These are phyloP conservation scores for Nyctalus aviator DNA, from an alignment of 2,797 vertebrate genomes.

Conservation along the genomic window DNA sequence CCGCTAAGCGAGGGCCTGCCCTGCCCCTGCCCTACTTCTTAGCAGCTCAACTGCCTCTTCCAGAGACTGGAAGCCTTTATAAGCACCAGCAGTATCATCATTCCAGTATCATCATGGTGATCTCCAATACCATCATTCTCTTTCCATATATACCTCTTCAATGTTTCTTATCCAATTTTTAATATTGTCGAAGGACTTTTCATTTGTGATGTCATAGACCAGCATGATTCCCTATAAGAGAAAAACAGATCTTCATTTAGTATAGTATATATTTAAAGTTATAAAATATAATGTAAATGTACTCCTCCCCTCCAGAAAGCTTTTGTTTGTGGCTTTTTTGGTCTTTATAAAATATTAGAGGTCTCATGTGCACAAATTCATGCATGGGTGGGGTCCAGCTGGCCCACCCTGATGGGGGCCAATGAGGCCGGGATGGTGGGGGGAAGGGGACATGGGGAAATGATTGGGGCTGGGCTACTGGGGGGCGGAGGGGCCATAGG, in stretches of 20 bases:
- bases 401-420: too few species aligned
- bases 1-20: neutral
- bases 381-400: too few species aligned
- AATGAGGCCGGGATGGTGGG: too few species aligned
- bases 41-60: neutral
- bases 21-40: neutral
- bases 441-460: too few species aligned
- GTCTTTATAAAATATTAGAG: constrained; percentile 36
- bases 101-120: neutral
- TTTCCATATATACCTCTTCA: constrained; percentile 91
- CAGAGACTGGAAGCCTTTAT: neutral
- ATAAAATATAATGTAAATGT: neutral
- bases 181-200: constrained; percentile 99
- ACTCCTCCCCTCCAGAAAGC: constrained; percentile 6
- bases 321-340: neutral
- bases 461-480: too few species aligned
- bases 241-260: constrained; percentile 59
- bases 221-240: constrained; percentile 96
- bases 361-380: too few species aligned
- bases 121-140: neutral
- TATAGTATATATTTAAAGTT: constrained; percentile 20
- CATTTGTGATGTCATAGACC: constrained; percentile 99
- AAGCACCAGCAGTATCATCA: neutral
- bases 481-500: too few species aligned
- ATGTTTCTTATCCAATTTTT: constrained; percentile 99